Percentiles rank a stretch among this genome's conserved stretches.
phyloP scores from a whole-genome alignment of 2,888 invertebrate species.

The Drosophila colorata region DNA sequence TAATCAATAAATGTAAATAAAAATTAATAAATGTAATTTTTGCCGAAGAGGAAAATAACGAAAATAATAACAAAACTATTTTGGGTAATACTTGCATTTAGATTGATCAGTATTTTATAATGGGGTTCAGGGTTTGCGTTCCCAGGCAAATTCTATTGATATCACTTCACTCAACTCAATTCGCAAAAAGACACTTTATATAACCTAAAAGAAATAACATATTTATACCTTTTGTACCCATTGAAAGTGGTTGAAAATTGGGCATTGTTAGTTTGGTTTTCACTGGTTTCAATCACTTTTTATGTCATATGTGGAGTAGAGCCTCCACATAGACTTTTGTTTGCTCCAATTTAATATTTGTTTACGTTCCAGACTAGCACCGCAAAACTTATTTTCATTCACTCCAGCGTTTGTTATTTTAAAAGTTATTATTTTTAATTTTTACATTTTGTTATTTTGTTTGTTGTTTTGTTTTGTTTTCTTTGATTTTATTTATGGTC shows the following conservation, averaged over 20 bases:
- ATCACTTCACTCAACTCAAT: background rate
- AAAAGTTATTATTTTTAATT: constrained; percentile 1
- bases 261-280: too few relatives aligned
- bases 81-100: too few relatives aligned
- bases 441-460: constrained; percentile 1
- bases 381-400: background rate
- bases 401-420: background rate
- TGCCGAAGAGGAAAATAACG: too few relatives aligned
- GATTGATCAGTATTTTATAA: too few relatives aligned
- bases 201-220: background rate
- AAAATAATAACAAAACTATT: too few relatives aligned
- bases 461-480: background rate
- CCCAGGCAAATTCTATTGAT: too few relatives aligned
- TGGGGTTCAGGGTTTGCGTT: too few relatives aligned
- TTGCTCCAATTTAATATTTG: background rate
- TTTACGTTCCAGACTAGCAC: background rate
- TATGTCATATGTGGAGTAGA: too few relatives aligned
- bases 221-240: background rate
- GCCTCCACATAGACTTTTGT: too few relatives aligned
- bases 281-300: background rate
- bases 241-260: too few relatives aligned
- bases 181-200: background rate
- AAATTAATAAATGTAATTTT: too few relatives aligned
- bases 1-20: too few relatives aligned
- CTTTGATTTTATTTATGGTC: constrained; percentile 8